A percentile compares a stretch with the other conserved stretches of the same genome.
phyloP scores from a whole-genome alignment of 2,113 vertebrate species.

The Dolichotis patagonum region DNA sequence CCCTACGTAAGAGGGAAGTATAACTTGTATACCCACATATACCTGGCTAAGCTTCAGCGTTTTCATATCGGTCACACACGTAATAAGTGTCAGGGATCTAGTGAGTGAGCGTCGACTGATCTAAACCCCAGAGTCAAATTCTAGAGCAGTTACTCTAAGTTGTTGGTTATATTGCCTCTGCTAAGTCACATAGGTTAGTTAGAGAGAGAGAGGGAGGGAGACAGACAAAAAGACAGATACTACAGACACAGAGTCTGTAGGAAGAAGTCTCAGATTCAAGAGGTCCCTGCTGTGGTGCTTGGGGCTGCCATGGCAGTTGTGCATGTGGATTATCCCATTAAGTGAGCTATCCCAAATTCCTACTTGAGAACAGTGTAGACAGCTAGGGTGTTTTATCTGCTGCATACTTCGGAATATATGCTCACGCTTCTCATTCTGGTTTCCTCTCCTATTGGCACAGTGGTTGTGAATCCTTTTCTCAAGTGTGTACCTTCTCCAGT shows the following conservation, averaged over 20 bases:
- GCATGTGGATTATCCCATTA: not conserved
- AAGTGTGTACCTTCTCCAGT: not conserved
- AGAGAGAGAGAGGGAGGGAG: not conserved
- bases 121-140: not conserved
- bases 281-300: not conserved
- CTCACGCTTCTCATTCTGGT: not conserved
- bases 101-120: not conserved
- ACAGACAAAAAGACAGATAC: not conserved
- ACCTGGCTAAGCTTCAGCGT: not conserved
- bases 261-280: slow-evolving; percentile 6
- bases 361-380: not conserved
- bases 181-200: not conserved
- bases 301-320: not conserved
- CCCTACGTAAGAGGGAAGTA: not conserved
- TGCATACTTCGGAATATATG: not conserved
- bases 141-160: not conserved
- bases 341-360: not conserved
- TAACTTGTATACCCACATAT: not conserved
- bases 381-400: not conserved
- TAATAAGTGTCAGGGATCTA: not conserved
- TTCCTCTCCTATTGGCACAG: not conserved
- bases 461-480: not conserved
- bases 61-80: not conserved
- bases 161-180: not conserved
- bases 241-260: not conserved